phyloP scores from a whole-genome alignment of 2,797 vertebrate genomes.

The Onychomys leucogaster region DNA sequence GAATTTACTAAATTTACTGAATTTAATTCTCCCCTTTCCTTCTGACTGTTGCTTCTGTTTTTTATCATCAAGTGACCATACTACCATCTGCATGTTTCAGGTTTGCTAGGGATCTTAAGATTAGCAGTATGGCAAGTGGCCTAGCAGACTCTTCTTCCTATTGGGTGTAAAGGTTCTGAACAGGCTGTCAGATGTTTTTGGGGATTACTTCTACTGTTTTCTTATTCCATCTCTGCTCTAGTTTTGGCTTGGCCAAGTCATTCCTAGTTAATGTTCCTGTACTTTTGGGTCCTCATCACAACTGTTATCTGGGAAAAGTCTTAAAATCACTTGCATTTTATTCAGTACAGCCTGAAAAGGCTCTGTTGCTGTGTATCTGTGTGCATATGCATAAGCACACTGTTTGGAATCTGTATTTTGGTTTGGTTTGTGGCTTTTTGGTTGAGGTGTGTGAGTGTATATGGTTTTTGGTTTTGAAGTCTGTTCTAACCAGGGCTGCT shows the following conservation, averaged over 20 bases:
- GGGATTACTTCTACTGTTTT: neutral
- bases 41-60: neutral
- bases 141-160: neutral
- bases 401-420: neutral
- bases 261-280: neutral
- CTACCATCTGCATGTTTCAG: no score
- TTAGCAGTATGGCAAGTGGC: neutral
- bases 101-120: neutral
- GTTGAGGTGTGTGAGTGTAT: neutral
- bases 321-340: neutral
- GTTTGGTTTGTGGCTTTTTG: neutral
- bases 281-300: neutral
- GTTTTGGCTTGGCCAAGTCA: neutral
- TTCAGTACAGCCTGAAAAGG: neutral
- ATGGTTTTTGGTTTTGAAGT: neutral
- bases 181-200: neutral
- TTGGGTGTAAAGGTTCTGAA: neutral
- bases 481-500: neutral
- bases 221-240: neutral
- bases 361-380: neutral
- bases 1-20: neutral
- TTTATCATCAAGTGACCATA: neutral
- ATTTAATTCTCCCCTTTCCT: constrained; percentile 2
- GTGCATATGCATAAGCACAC: neutral
- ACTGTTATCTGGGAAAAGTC: neutral